Evolutionary conservation across 2,888 invertebrate genomes (phyloP).

Genomic region (Melinopterus prodromus): DNA sequence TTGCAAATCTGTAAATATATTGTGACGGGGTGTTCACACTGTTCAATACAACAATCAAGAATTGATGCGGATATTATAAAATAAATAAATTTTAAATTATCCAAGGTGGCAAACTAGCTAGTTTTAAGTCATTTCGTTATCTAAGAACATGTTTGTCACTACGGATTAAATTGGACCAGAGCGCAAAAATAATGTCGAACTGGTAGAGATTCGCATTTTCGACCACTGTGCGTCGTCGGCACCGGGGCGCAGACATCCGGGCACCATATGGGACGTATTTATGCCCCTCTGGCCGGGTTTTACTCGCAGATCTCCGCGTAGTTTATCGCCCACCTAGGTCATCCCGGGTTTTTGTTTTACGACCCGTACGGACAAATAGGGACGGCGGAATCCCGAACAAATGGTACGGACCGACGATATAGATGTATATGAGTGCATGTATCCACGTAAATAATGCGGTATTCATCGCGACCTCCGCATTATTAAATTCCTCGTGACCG

Average conservation of each 20-base stretch:
- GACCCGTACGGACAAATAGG: constrained; percentile 15
- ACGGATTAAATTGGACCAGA: too few relatives aligned
- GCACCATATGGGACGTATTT: constrained; percentile 50
- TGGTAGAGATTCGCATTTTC: too few relatives aligned
- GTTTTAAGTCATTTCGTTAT: too few relatives aligned
- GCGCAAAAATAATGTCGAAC: too few relatives aligned
- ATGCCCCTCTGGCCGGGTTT: constrained; percentile 27
- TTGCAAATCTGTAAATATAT: too few relatives aligned
- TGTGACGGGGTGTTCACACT: too few relatives aligned
- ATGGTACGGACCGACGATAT: background rate
- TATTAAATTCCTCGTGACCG: background rate
- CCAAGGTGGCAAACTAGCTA: too few relatives aligned
- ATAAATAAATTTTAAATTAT: too few relatives aligned
- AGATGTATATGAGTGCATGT: background rate
- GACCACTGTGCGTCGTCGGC: constrained; percentile 47
- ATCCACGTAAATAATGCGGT: background rate
- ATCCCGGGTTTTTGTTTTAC: constrained; percentile 23
- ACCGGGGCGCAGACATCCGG: constrained; percentile 50
- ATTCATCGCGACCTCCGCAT: background rate
- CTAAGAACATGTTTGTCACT: too few relatives aligned
- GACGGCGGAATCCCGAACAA: background rate
- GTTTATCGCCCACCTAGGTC: constrained; percentile 17
- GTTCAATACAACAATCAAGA: too few relatives aligned
- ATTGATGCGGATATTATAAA: too few relatives aligned
- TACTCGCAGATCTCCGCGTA: constrained; percentile 5